Conservation (phyloP, 2,113 vertebrate genomes). For the Lichenostomus cassidix region DNA sequence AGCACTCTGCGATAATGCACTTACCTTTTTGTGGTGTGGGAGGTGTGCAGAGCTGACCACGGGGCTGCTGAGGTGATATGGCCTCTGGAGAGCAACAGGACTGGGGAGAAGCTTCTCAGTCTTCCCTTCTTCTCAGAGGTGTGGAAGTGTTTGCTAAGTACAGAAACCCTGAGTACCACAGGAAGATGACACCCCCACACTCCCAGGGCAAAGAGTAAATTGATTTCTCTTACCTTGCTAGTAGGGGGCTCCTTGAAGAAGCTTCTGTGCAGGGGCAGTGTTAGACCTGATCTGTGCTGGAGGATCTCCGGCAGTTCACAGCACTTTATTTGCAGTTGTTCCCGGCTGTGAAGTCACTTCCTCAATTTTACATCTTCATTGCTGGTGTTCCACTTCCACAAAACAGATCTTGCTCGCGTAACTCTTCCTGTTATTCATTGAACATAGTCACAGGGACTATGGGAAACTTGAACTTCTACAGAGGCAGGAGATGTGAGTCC, state of each 20-base stretch:
- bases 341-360: neutral
- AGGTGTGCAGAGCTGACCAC: accelerated
- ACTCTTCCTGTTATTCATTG: neutral
- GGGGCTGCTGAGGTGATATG: accelerated
- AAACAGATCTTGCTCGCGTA: accelerated
- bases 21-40: neutral
- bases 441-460: no score
- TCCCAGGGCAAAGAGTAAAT: no score
- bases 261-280: no score
- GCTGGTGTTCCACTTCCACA: neutral
- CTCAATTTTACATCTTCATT: no score
- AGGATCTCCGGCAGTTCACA: neutral
- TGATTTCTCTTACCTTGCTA: no score
- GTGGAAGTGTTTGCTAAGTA: neutral
- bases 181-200: no score
- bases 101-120: neutral
- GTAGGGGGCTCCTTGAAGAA: no score
- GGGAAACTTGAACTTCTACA: neutral
- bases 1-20: neutral
- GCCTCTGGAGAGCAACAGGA: neutral
- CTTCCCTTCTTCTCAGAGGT: no score
- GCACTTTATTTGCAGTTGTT: neutral
- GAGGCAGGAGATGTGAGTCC: no score
- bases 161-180: no score
- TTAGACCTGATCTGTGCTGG: neutral